Conservation (phyloP, 2,113 vertebrate genomes). For the Naja naja region DNA sequence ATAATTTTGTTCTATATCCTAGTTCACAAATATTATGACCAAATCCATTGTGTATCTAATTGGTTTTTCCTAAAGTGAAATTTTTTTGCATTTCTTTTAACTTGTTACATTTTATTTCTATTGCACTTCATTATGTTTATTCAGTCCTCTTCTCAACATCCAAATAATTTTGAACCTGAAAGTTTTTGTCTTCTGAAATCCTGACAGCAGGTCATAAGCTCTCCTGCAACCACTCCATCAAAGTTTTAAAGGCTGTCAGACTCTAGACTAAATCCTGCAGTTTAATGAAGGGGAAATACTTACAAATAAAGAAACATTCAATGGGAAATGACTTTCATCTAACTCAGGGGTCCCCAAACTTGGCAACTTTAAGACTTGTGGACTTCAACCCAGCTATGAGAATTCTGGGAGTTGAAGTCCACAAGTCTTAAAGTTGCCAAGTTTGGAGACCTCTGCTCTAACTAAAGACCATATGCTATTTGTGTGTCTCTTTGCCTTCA, state of each 20-base stretch:
- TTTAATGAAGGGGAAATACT: neutral
- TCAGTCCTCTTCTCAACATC: neutral
- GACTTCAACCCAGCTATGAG: too few species aligned
- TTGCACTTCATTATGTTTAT: neutral
- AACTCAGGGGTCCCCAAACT: neutral
- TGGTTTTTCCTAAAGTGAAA: neutral
- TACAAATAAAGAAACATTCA: neutral
- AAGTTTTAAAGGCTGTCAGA: neutral
- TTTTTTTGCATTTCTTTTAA: neutral
- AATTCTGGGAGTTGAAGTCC: too few species aligned
- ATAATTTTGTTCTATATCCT: neutral
- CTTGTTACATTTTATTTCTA: neutral
- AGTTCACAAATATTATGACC: neutral
- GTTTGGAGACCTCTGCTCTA: too few species aligned
- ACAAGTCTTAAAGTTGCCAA: too few species aligned
- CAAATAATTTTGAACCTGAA: neutral
- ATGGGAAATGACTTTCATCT: neutral
- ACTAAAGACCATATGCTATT: too few species aligned
- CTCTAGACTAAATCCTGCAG: neutral
- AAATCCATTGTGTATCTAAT: neutral
- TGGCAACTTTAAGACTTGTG: too few species aligned
- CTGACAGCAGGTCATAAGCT: neutral
- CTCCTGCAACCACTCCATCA: neutral
- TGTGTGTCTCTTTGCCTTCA: too few species aligned
- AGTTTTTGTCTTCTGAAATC: neutral